Evolutionary conservation across 2,797 vertebrate species (phyloP).

Genomic region (Rhinella marina): DNA sequence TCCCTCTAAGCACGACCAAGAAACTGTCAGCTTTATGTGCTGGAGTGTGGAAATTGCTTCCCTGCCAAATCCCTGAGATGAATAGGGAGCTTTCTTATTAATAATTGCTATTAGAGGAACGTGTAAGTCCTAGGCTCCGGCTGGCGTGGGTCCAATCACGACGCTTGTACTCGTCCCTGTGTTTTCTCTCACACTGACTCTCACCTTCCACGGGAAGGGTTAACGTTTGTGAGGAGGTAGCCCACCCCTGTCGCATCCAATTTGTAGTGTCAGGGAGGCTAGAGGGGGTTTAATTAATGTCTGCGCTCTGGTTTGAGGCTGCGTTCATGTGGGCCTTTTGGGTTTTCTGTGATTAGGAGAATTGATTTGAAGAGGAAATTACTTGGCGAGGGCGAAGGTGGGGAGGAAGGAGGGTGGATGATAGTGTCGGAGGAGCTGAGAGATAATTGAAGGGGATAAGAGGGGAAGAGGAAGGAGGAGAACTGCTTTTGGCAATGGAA

Average conservation of each 20-base stretch:
- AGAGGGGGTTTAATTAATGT: slow-evolving; percentile 55
- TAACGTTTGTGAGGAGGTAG: slow-evolving; percentile 53
- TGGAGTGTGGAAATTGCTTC: slow-evolving; percentile 63
- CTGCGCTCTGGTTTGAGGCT: slow-evolving; percentile 51
- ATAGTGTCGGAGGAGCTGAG: slow-evolving; percentile 55
- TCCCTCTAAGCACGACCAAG: slow-evolving; percentile 56
- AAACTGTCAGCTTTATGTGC: slow-evolving; percentile 64
- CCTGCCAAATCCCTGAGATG: slow-evolving; percentile 62
- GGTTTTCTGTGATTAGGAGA: slow-evolving; percentile 51
- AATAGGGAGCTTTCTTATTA: slow-evolving; percentile 64
- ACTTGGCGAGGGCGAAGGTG: slow-evolving; percentile 56
- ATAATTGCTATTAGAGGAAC: slow-evolving; percentile 62
- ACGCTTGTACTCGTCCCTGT: slow-evolving; percentile 12
- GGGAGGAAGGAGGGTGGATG: slow-evolving; percentile 51
- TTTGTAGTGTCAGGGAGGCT: slow-evolving; percentile 61
- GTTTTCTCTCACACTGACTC: background rate
- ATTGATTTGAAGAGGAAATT: slow-evolving; percentile 58
- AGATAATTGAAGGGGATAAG: slow-evolving; percentile 63
- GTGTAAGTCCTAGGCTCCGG: slow-evolving; percentile 59
- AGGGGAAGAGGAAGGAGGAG: slow-evolving; percentile 41
- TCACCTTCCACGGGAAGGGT: slow-evolving; percentile 46
- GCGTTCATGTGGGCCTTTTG: slow-evolving; percentile 41
- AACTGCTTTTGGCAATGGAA: slow-evolving; percentile 51
- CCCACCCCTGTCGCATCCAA: slow-evolving; percentile 43
- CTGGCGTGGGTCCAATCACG: slow-evolving; percentile 51